These are phyloP conservation scores for Drosophila serrata DNA, from an alignment of 1,140 invertebrate genomes.

Conservation along the genomic window DNA sequence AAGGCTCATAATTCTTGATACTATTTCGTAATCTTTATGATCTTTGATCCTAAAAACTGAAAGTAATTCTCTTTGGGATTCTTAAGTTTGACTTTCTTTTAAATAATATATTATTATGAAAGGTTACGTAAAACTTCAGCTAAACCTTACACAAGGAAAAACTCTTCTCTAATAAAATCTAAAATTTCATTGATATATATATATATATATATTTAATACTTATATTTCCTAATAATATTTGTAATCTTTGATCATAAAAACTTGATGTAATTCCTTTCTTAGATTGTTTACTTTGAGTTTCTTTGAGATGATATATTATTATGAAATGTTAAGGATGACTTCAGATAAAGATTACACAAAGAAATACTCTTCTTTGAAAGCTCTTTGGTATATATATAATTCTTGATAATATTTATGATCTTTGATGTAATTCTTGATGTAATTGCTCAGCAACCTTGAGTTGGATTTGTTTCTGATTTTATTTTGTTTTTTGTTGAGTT, in stretches of 20 bases:
- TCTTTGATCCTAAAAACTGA: neutral
- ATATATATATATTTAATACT: neutral
- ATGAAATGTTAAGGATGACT: no score
- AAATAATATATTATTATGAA: no score
- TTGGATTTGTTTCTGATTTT: no score
- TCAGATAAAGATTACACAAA: no score
- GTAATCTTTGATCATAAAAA: neutral
- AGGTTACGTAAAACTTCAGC: no score
- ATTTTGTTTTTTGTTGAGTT: neutral
- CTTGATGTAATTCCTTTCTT: neutral
- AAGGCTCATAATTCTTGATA: neutral
- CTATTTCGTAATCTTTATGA: neutral
- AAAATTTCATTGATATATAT: neutral
- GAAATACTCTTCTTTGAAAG: neutral
- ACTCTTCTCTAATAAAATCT: no score
- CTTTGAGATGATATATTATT: no score
- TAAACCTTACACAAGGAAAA: no score
- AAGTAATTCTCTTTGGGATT: neutral
- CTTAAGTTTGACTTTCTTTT: neutral
- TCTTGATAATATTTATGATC: neutral
- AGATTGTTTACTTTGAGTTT: no score
- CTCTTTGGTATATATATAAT: neutral
- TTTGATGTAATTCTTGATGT: neutral
- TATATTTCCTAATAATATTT: neutral
- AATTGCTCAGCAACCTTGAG: slow-evolving; percentile 2